phyloP scores from a whole-genome alignment of 2,888 invertebrate genomes.

The Tethea ocularis region DNA sequence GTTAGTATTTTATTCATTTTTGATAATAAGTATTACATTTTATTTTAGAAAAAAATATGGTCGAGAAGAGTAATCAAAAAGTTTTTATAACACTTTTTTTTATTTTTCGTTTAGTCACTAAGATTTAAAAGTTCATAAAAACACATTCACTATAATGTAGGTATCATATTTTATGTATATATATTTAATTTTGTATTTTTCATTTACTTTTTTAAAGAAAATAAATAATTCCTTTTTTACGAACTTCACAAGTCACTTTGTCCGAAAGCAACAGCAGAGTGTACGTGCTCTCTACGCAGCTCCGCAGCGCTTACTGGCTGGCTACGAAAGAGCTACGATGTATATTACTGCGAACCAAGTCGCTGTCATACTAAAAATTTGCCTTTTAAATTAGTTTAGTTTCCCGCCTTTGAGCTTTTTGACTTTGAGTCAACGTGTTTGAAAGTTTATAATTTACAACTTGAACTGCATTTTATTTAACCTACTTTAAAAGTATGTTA shows the following conservation, averaged over 20 bases:
- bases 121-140: not conserved
- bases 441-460: too few species aligned
- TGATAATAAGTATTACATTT: not conserved
- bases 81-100: too few species aligned
- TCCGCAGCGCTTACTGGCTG: conserved; percentile 33
- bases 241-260: not conserved
- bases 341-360: not conserved
- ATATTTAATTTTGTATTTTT: too few species aligned
- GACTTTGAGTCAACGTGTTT: too few species aligned
- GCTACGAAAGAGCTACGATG: conserved; percentile 17
- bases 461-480: too few species aligned
- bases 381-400: not conserved
- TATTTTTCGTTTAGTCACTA: too few species aligned
- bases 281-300: conserved; percentile 26
- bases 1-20: conserved; percentile 34
- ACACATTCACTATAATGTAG: conserved; percentile 7
- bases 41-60: not conserved
- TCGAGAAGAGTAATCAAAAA: too few species aligned
- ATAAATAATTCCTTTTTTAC: conserved; percentile 7
- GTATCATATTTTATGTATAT: too few species aligned
- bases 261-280: conserved; percentile 14
- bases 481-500: too few species aligned
- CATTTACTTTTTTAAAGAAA: not conserved
- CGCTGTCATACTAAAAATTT: not conserved
- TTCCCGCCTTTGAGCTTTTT: too few species aligned